Percentiles rank a stretch among this genome's conserved stretches.
Conservation (phyloP, 2,888 invertebrate genomes). For the Tenthredo amoena region DNA sequence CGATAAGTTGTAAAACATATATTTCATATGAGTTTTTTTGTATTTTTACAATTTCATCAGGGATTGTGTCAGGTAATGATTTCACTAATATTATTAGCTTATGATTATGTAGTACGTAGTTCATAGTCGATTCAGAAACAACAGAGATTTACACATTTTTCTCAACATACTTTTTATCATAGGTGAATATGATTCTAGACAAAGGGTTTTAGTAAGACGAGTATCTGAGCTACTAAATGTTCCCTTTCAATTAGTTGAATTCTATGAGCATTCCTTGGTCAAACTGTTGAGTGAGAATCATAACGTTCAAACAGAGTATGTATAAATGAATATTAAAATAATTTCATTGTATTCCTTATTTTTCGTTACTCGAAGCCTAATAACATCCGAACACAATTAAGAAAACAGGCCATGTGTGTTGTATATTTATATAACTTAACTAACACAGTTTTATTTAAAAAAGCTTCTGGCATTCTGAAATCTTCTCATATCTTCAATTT, state of each 20-base stretch:
- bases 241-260: conserved; percentile 80
- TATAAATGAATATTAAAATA: conserved; percentile 53
- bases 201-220: conserved; percentile 81
- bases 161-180: conserved; percentile 58
- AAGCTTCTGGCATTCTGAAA: neutral
- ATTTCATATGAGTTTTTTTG: conserved; percentile 46
- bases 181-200: conserved; percentile 84
- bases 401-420: neutral
- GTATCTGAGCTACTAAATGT: conserved; percentile 80
- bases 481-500: neutral
- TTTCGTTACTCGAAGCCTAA: no score
- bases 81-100: conserved; percentile 15
- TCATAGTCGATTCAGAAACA: neutral
- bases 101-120: conserved; percentile 29
- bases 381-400: no score
- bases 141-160: conserved; percentile 5
- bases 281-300: conserved; percentile 78
- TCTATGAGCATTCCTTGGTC: conserved; percentile 81
- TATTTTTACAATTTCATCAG: conserved; percentile 54
- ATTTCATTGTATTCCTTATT: conserved; percentile 16
- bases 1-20: conserved; percentile 3
- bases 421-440: neutral
- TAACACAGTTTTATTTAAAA: neutral
- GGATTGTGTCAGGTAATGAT: conserved; percentile 63
- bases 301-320: conserved; percentile 76